A percentile compares a stretch with the other conserved stretches of the same genome.
These are phyloP conservation scores for Alauda arvensis DNA, from an alignment of 2,797 vertebrate species.

Conservation along the genomic window DNA sequence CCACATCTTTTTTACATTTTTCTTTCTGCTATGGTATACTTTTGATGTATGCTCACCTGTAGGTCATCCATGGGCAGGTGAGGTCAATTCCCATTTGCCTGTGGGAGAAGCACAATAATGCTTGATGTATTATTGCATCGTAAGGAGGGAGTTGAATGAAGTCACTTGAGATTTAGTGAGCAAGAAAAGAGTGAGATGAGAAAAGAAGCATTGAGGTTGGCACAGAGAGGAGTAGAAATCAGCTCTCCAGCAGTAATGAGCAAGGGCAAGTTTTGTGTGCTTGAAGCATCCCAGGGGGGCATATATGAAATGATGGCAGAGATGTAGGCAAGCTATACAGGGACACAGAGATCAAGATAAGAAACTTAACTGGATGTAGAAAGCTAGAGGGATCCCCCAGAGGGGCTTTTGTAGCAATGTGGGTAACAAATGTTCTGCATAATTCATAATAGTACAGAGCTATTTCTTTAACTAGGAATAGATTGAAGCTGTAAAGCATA, in stretches of 20 bases:
- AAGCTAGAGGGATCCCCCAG: slow-evolving; percentile 1
- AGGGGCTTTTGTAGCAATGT: not conserved
- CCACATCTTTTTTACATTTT: not conserved
- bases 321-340: slow-evolving; percentile 1
- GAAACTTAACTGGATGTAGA: slow-evolving; percentile 18
- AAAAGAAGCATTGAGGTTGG: not conserved
- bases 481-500: not conserved
- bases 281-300: not conserved
- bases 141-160: not conserved
- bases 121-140: not conserved
- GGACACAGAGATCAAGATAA: slow-evolving; percentile 21
- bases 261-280: not conserved
- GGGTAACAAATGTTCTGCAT: slow-evolving; percentile 10
- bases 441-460: slow-evolving; percentile 23
- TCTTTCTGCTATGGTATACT: not conserved
- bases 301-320: slow-evolving; percentile 19
- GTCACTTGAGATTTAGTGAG: not conserved
- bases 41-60: not conserved
- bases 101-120: not conserved
- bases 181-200: not conserved
- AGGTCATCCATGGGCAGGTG: not conserved
- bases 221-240: not conserved
- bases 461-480: not conserved
- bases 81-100: not conserved
- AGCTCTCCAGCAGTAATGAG: not conserved